Base-by-base conservation (phyloP, 2,888 invertebrate genomes). In the Drosophila paranaensis region DNA sequence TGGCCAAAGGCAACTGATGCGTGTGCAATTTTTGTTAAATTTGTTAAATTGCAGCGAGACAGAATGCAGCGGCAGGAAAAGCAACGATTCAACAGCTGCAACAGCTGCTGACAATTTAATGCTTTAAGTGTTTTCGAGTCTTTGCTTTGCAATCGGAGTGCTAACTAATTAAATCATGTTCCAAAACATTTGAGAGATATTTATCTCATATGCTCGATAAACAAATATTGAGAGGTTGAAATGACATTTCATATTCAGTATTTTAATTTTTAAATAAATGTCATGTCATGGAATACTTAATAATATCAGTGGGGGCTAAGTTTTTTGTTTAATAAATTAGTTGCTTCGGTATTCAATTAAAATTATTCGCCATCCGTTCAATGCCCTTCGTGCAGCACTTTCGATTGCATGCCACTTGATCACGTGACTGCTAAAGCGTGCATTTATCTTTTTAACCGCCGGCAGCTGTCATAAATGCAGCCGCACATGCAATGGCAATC, bases 401-500 rank as follows among this genome's bases (percentile, higher is more conserved):
- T 39, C 13, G 60, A 33, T 55, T 45, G 50, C 50, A 61, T 65
- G 64, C 43, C 63, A 69, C 45, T 74, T 60, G 64, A 74, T 77
- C 65, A 53, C 69, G 61, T 74, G 76, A 61, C 76, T 71, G 45
- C 48, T 39, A 43, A 45, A 54, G 43, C 55, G 39, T 62, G 65
- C 75, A 50, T 75, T 77, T 71, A 79, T 79, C 64, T 62, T 62
- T 79, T 61, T 54, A 68, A 60, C 58, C 58, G 60, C 58, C 42
- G 27, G 54, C 54, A 43, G 70, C 61, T 71, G 66, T 56, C 71
- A 67, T 63, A 74, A 77, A 75, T 68, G 64, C 10, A 25, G 76
- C 40, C 37, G 25, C 67, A 62, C 77, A 78, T 79, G 78, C 77
- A 72, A 76, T 27, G 45, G 62, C 72, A 78, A 76, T 80, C 77